Base-by-base conservation (phyloP, 2,888 invertebrate species). In the Eurois occulta region DNA sequence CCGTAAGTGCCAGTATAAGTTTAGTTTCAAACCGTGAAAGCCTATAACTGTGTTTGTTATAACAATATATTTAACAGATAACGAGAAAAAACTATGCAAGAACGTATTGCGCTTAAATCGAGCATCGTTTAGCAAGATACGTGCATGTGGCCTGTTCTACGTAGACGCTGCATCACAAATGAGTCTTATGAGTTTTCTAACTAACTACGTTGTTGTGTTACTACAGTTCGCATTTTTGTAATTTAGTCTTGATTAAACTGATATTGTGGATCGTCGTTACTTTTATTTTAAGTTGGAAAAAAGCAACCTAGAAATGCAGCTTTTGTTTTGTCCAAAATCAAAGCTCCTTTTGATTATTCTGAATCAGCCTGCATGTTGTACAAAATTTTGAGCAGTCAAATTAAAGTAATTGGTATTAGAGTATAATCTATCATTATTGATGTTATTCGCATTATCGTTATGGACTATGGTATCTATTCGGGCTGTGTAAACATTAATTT, bases 121-220 rank as follows among this genome's bases (percentile, higher is more conserved):
- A 75, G 43, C 74, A 58, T 35, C 74, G 2, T 75, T 75, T 24
- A 74, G 18, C 21, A 74, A 74, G 74, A 60, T 75, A 28, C 43
- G 38, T 24, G 1, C 21, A 2, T 75, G 38, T 46, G 75, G 60
- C 0, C 2, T 75, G 3, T 74, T 74, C 46, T 38, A 75, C 28
- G 11, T 38, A 8, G 35, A 60, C 8, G 46, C 75, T 38, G 24
- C 5, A 1, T 28, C 28, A 58, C 74, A 28, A 74, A 28, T 74
- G 7, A 46, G 18, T 28, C 18, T 75, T 1, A 13, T 75, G 18
- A 74, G 74, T 18, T 28, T 74, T 24, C 4, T 75, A 6, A 24
- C 35, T 28, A 35, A 75, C 2, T 6, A 72, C 11, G 21, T 11
- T 28, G 4, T 74, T 28, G 55, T 75, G 21, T 58, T 75, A 18